Evolutionary conservation across 2,888 invertebrate species (phyloP).

Genomic region (Ormyrus pomaceus): DNA sequence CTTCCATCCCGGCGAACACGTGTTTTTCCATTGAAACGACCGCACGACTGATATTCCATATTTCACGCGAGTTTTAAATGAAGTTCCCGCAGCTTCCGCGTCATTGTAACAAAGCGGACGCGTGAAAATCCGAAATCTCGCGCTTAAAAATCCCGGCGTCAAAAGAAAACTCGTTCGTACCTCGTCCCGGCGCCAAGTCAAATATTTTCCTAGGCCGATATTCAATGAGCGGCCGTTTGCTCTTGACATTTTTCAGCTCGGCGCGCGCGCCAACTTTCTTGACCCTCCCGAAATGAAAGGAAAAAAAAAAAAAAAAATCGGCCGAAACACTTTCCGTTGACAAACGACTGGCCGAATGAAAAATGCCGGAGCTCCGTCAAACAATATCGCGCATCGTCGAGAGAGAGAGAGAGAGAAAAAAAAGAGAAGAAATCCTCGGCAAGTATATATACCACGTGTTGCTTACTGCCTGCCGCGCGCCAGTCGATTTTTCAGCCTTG

Average conservation of each 20-base stretch:
- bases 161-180: neutral
- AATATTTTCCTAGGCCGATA: conserved; percentile 31
- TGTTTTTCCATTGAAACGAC: too few relatives aligned
- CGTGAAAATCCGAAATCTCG: conserved; percentile 3
- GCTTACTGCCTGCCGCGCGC: conserved; percentile 27
- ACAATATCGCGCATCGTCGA: neutral
- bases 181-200: conserved; percentile 17
- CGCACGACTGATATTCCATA: too few relatives aligned
- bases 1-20: neutral
- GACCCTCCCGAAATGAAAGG: neutral
- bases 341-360: conserved; percentile 5
- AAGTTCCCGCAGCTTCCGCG: neutral
- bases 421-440: neutral
- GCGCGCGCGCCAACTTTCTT: neutral
- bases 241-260: conserved; percentile 39
- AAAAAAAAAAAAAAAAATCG: neutral
- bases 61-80: too few relatives aligned
- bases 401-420: neutral
- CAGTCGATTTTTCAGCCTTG: conserved; percentile 42
- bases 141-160: neutral
- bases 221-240: conserved; percentile 6
- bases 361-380: conserved; percentile 11
- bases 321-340: neutral
- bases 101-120: neutral
- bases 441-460: conserved; percentile 40